A percentile compares a stretch with the other conserved stretches of the same genome.
These are phyloP conservation scores for Trichechus manatus DNA, from an alignment of 2,113 vertebrate species.

Conservation along the genomic window DNA sequence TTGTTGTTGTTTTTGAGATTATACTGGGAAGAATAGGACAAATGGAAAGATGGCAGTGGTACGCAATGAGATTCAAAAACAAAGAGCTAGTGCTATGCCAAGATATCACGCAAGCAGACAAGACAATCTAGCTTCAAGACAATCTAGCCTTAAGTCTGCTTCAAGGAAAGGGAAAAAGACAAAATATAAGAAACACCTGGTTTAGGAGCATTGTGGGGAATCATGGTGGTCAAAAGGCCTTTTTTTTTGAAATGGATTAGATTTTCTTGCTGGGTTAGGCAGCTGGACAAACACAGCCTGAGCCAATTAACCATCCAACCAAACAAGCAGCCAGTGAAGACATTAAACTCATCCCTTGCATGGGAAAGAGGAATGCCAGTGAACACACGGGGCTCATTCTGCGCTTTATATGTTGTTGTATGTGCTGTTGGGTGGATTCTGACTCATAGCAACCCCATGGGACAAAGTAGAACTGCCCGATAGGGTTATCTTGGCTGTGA, in stretches of 20 bases:
- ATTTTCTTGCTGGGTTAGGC: not conserved
- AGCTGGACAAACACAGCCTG: not conserved
- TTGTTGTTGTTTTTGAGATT: conserved; percentile 15
- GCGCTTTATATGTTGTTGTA: not conserved
- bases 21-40: not conserved
- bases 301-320: not conserved
- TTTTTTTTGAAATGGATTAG: conserved; percentile 26
- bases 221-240: not conserved
- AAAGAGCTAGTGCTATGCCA: not conserved
- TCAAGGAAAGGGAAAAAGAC: not conserved
- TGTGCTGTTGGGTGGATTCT: not conserved
- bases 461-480: not conserved
- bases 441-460: not conserved
- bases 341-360: not conserved
- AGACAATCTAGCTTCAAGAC: not conserved
- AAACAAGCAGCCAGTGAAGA: not conserved
- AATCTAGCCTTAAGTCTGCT: not conserved
- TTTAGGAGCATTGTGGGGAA: not conserved
- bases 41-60: not conserved
- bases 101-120: not conserved
- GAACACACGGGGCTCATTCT: not conserved
- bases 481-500: not conserved
- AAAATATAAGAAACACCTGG: not conserved
- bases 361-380: not conserved
- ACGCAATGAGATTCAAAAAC: not conserved